These are phyloP conservation scores for Aleiodes leptofemur DNA, from an alignment of 2,888 invertebrate species.

Conservation along the genomic window DNA sequence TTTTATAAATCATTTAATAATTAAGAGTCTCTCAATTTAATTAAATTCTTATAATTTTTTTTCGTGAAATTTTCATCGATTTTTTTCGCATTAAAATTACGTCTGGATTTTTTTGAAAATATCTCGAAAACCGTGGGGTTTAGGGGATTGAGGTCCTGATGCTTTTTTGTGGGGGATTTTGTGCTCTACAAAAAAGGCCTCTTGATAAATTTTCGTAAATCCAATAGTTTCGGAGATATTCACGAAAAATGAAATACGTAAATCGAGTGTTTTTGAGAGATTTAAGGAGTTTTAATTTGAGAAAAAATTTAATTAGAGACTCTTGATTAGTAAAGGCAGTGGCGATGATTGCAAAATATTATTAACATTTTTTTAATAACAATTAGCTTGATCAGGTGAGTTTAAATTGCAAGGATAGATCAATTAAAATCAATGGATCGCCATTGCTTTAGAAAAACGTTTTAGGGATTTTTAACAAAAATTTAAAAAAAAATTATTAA, in stretches of 20 bases:
- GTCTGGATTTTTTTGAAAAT: not conserved
- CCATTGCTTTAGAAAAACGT: constrained; percentile 42
- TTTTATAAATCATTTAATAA: constrained; percentile 67
- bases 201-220: too few relatives aligned
- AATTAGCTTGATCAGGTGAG: constrained; percentile 42
- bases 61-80: not conserved
- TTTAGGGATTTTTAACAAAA: not conserved
- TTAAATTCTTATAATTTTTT: not conserved
- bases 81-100: not conserved
- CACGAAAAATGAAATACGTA: too few relatives aligned
- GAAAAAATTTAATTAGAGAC: constrained; percentile 57
- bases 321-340: constrained; percentile 68
- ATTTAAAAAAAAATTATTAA: constrained; percentile 13
- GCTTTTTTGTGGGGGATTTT: too few relatives aligned
- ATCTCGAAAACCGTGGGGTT: not conserved
- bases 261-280: not conserved
- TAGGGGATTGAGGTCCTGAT: too few relatives aligned
- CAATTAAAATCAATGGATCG: constrained; percentile 39
- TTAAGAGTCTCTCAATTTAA: constrained; percentile 4
- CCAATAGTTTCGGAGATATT: too few relatives aligned
- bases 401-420: constrained; percentile 13
- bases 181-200: too few relatives aligned
- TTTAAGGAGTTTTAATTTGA: constrained; percentile 5
- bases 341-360: constrained; percentile 61
- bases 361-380: not conserved